Base-by-base conservation (phyloP, 1,140 invertebrate genomes). In the Chrysomallon squamiferum region DNA sequence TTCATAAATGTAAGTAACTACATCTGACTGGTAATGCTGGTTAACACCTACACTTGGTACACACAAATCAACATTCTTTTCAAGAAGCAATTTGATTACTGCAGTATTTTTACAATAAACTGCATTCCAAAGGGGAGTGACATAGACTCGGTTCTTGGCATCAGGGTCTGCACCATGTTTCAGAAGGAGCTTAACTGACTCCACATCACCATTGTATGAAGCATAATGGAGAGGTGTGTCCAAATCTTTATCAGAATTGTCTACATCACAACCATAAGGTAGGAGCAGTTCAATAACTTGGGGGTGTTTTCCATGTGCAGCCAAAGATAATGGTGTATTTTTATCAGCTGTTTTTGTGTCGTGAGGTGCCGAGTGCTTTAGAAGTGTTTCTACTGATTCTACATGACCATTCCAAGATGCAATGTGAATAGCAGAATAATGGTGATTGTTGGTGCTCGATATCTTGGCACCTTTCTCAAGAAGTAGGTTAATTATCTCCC, bases 41-140 rank as follows among this genome's bases (percentile, higher is more conserved):
- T 77, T 61, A 11, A 75, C 76, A 18, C 80, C 80, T n/a, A 64
- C 45, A 33, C 69, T 73, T 18, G 32, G 1, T 1, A 71, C 61
- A 27, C 78, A 75, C 62, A 82, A 41, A 22, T 61, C 59, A 5
- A 79, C 79, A 73, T 82, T 81, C 29, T 68, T 52, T 32, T 66
- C 65, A 1, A 82, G 33, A 20, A 82, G 69, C 7, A 76, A 22
- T 57, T 74, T 77, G 1, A 82, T 70, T 6, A 74, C 57, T 18
- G 70, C 67, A 32, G 66, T 69, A 20, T 72, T 38, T 0, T 65
- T 63, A 47, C 61, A 72, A 25, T 76, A 77, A 6, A 77, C 75
- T 22, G 79, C 79, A 70, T 82, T 81, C 78, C 79, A 82, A 35
- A 82, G 59, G 7, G 79, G 79, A 0, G 79, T 77, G 18, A 69